Percentiles rank a stretch among this genome's conserved stretches.
Conservation (phyloP, 2,888 invertebrate species). For the Epiblema foenella region DNA sequence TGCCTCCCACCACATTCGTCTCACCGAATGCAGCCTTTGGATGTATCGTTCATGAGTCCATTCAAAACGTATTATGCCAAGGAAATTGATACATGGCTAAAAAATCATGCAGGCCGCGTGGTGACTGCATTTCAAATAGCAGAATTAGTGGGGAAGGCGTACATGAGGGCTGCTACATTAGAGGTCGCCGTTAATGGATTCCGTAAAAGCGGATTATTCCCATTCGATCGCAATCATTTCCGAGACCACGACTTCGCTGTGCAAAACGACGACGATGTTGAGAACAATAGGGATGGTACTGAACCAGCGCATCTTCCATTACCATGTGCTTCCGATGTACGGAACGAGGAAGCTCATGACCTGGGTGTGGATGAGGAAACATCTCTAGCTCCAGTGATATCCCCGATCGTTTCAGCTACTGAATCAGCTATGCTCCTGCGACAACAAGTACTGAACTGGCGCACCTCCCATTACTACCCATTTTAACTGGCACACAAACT, state of each 20-base stretch:
- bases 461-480: slow-evolving; percentile 7
- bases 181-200: too few species aligned
- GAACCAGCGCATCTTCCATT: slow-evolving; percentile 1
- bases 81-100: too few species aligned
- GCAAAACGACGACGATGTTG: too few species aligned
- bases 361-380: slow-evolving; percentile 15
- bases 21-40: too few species aligned
- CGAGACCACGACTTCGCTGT: slow-evolving; percentile 28
- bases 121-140: too few species aligned
- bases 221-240: slow-evolving; percentile 23
- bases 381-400: slow-evolving; percentile 14
- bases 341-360: neutral
- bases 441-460: neutral
- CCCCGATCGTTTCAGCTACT: slow-evolving; percentile 16
- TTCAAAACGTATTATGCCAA: too few species aligned
- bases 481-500: slow-evolving; percentile 12
- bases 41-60: too few species aligned
- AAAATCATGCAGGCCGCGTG: too few species aligned
- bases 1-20: too few species aligned
- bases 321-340: slow-evolving; percentile 5
- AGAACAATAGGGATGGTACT: too few species aligned
- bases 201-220: slow-evolving; percentile 26
- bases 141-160: too few species aligned
- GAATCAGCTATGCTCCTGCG: neutral
- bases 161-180: too few species aligned